Base-by-base conservation (phyloP, 2,888 invertebrate species). In the Bimastos eiseni region DNA sequence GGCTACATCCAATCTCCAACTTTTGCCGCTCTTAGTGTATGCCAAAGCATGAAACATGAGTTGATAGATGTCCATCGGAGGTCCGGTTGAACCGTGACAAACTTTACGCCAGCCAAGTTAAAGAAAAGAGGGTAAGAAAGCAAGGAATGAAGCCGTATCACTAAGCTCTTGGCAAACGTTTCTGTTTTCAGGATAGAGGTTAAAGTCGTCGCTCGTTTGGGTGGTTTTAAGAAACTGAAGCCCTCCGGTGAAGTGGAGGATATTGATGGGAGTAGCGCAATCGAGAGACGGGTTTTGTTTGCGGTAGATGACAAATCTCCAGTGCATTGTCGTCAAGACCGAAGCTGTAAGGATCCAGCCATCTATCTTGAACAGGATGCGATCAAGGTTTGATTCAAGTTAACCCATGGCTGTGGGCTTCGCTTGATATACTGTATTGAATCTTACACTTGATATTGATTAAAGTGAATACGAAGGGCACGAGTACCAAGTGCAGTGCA, bases 151-250 rank as follows among this genome's bases (percentile, higher is more conserved):
- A n/a, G 70, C 1, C 30, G 8, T 0, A 70, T n/a, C 30, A n/a
- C 8, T n/a, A 8, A 11, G 70, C 30, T n/a, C 70, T 70, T 70
- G 11, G 70, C n/a, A 0, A 1, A 17, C 17, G 30, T 30, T 70
- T 70, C 8, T 70, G 30, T 70, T 70, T 36, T 36, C 37, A 86
- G 86, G 86, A 86, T 86, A 5, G 37, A 24, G 6, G 37, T 86
- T 3, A 86, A 30, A 36, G 37, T 36, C 86, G 34, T 33, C 21
- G 34, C 86, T 86, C 33, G 86, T 34, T 36, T 86, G 8, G 86
- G 86, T 37, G 86, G 86, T 19, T 86, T n/a, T 33, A 86, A 86
- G 86, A 86, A 36, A 86, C 86, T 86, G 36, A 34, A 17, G 36
- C 17, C 4, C 4, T 1, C 0, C 5, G n/a, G 70, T 70, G 36